Conservation (phyloP, 2,797 vertebrate species). For the Myotis pilosus region DNA sequence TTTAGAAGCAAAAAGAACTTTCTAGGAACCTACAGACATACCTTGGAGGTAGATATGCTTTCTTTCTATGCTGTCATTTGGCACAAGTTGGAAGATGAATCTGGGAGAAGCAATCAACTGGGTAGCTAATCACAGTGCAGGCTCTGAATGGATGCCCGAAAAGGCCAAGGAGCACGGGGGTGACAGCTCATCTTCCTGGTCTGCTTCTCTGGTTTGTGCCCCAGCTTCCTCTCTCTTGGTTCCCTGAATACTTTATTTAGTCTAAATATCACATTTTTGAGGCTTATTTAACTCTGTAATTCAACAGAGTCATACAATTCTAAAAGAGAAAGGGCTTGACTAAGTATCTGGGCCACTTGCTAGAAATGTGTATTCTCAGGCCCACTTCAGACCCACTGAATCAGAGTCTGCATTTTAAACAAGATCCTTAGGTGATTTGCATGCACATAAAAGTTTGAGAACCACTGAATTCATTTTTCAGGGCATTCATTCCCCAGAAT, state of each 20-base stretch:
- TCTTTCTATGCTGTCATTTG: neutral
- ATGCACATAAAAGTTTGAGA: neutral
- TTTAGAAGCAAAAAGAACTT: constrained; percentile 45
- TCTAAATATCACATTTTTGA: neutral
- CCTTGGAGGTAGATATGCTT: neutral
- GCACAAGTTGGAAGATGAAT: neutral
- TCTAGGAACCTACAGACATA: neutral
- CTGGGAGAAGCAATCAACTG: neutral
- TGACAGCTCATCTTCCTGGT: neutral
- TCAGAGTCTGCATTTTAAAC: constrained; percentile 47
- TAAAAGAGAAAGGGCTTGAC: neutral
- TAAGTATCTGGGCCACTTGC: neutral
- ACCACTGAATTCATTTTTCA: constrained; percentile 19
- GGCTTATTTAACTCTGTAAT: neutral
- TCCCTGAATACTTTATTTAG: neutral
- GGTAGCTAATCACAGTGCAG: neutral
- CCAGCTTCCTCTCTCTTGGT: neutral
- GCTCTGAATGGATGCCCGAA: neutral
- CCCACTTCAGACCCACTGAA: neutral
- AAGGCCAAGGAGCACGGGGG: neutral
- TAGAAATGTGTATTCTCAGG: constrained; percentile 22
- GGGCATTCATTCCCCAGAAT: constrained; percentile 60
- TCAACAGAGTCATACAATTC: neutral
- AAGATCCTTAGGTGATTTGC: neutral
- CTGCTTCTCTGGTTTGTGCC: neutral